These are phyloP conservation scores for Ernsta delagoae DNA, from an alignment of 2,888 invertebrate species.

Conservation along the genomic window DNA sequence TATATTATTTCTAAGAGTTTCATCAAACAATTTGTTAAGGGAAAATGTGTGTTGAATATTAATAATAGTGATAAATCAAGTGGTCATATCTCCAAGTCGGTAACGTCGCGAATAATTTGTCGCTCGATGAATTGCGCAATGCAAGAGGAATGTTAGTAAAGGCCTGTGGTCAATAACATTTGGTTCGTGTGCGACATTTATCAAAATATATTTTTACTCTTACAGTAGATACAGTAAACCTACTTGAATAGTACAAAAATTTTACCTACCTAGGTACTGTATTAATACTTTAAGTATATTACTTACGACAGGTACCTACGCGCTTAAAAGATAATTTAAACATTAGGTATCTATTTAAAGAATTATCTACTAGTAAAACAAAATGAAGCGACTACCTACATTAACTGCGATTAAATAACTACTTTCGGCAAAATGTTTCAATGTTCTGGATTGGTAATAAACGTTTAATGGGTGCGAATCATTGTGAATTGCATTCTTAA, in stretches of 20 bases:
- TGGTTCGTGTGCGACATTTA: neutral
- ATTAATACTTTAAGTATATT: no score
- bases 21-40: neutral
- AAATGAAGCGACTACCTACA: neutral
- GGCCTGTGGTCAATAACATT: slow-evolving; percentile 43
- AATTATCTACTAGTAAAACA: neutral
- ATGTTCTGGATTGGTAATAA: slow-evolving; percentile 40
- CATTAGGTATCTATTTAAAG: neutral
- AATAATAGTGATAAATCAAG: slow-evolving; percentile 36
- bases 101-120: slow-evolving; percentile 53
- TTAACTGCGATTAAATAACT: no score
- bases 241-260: no score
- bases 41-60: slow-evolving; percentile 33
- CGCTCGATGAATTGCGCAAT: slow-evolving; percentile 66
- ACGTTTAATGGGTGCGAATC: slow-evolving; percentile 76
- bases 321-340: no score
- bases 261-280: no score
- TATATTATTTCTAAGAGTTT: no score
- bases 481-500: slow-evolving; percentile 74
- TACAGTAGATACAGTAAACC: no score
- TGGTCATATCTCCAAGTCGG: slow-evolving; percentile 38
- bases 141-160: slow-evolving; percentile 71
- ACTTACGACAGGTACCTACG: no score
- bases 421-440: neutral
- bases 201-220: no score